Evolutionary conservation across 1,140 invertebrate species (phyloP), one percentile per base, ranked within the genome.

Genomic region (Zaprionus lachaisei): DNA sequence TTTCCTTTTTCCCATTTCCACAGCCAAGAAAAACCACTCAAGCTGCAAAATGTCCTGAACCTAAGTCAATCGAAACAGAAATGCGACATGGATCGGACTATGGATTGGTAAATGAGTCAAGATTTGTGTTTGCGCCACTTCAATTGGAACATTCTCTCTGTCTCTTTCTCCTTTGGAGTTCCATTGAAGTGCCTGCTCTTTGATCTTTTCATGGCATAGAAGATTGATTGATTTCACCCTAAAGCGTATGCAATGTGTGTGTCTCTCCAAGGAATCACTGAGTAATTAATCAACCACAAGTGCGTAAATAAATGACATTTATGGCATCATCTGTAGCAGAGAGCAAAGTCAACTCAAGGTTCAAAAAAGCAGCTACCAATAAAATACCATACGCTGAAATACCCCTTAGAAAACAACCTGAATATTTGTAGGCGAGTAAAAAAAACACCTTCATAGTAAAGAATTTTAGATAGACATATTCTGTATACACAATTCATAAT

Each of bases 111-210:
- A 74, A 66, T 64, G 34, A 67, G 31, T 77, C 55, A 47, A 89
- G 83, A 89, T 89, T 89, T 72, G 28, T 69, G 47, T 69, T 75
- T 71, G 70, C 82, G 56, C 67, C 62, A 82, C 51, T 72, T 89
- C 83, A 86, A 89, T 87, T 87, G 78, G 84, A 70, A 63, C 24
- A 51, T 58, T 58, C 38, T 31, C n/a, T 24, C 49, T 44, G 22
- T 74, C 38, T 51, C 57, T 51, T 9, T 28, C 47, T 22, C 28
- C 44, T 66, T 62, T 15, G 14, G 15, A 31, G 7, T 72, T 60
- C 65, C 49, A 56, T 61, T 74, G 60, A 71, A 56, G 49, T 58
- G 51, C 51, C 47, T 76, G 61, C 64, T 22, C 78, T 80, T 80
- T 80, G 78, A 80, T 80, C 78, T 80, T 74, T 77, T 80, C 55